These are phyloP conservation scores for Xenops minutus DNA, from an alignment of 2,797 vertebrate genomes.

Conservation along the genomic window DNA sequence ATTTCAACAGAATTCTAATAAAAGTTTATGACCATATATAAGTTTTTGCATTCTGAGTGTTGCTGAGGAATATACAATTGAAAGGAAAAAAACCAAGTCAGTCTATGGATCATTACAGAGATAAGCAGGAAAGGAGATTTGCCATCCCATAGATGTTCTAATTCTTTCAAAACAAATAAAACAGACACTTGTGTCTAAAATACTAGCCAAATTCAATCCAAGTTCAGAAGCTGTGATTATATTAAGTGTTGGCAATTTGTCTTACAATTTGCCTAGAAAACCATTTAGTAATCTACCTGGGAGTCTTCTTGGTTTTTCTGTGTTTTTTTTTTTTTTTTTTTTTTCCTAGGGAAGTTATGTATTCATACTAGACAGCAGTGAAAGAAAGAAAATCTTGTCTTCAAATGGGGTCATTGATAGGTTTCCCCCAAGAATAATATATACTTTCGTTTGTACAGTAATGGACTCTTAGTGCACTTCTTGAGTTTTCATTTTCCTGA, in stretches of 20 bases:
- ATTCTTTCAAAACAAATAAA: slow-evolving; percentile 12
- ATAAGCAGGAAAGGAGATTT: not conserved
- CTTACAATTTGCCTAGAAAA: not conserved
- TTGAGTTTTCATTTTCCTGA: not conserved
- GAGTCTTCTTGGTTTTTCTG: not conserved
- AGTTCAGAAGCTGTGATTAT: not conserved
- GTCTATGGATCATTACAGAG: not conserved
- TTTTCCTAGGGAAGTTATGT: not conserved
- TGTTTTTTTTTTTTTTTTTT: not conserved
- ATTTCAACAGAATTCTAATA: slow-evolving; percentile 29
- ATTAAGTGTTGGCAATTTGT: not conserved
- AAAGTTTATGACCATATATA: slow-evolving; percentile 13
- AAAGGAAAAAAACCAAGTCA: not conserved
- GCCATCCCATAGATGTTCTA: not conserved
- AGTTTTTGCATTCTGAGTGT: not conserved
- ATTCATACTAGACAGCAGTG: not conserved
- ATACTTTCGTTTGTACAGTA: not conserved
- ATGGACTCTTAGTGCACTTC: not conserved
- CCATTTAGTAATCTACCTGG: not conserved
- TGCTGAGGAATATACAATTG: not conserved
- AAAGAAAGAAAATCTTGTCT: not conserved
- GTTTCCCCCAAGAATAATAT: not conserved
- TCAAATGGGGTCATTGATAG: not conserved
- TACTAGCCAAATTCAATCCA: not conserved
- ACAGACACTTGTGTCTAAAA: not conserved